A percentile compares a stretch with the other conserved stretches of the same genome.
These are phyloP conservation scores for Sebastes schlegelii DNA, from an alignment of 2,113 vertebrate species.

Conservation along the genomic window DNA sequence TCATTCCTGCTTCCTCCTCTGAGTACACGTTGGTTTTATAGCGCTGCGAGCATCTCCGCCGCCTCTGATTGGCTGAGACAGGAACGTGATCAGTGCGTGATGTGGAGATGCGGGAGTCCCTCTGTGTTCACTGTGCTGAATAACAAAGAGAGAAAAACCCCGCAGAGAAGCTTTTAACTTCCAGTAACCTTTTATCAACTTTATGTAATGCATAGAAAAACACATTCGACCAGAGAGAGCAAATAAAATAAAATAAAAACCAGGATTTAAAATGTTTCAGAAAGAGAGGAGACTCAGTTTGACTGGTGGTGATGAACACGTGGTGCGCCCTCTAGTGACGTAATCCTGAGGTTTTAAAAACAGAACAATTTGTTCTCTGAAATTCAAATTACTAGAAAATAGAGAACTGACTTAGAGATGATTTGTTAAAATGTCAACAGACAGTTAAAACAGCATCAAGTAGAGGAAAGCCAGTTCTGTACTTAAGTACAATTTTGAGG, in stretches of 20 bases:
- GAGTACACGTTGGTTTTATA: conserved; percentile 51
- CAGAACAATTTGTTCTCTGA: background rate
- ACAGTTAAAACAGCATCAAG: background rate
- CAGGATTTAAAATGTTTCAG: background rate
- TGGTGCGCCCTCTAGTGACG: background rate
- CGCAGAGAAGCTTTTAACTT: background rate
- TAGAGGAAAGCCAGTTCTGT: too few relatives aligned
- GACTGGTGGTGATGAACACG: background rate
- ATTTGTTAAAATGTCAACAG: background rate
- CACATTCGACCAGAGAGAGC: too few relatives aligned
- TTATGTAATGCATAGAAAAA: background rate
- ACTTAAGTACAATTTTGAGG: too few relatives aligned
- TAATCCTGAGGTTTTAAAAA: fast-evolving
- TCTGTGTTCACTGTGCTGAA: background rate
- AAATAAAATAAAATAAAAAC: background rate
- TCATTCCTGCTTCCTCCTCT: conserved; percentile 47
- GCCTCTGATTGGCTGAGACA: conserved; percentile 50
- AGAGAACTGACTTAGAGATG: background rate
- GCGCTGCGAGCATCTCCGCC: background rate
- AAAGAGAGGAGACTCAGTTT: background rate
- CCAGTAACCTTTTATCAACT: background rate
- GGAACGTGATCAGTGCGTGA: conserved; percentile 37
- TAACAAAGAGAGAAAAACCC: background rate
- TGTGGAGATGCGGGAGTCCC: background rate
- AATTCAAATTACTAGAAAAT: background rate